Base-by-base conservation (phyloP, 1,140 invertebrate genomes). In the Oreohelix idahoensis region DNA sequence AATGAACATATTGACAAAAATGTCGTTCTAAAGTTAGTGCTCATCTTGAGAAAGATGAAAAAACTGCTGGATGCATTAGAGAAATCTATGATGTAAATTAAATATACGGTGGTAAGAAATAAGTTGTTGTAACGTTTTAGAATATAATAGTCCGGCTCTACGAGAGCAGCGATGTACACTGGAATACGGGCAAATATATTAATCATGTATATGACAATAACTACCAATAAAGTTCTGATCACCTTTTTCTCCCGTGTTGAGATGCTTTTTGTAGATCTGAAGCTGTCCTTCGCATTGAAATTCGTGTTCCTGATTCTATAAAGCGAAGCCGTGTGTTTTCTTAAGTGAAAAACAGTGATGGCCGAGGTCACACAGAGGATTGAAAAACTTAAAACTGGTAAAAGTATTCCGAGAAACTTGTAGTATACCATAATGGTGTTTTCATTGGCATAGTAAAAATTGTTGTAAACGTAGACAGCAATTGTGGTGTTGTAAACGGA, bases 391-490 rank as follows among this genome's bases (percentile, higher is more conserved):
- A 38, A 5, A 5, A 69, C 17, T 35, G 77, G 77, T 8, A 66
- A 42, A 53, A 66, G 15, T 8, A 79, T 10, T 4, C 53, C 77
- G 20, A 69, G 2, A n/a, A 1, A 36, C 29, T 79, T 79, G 77
- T 79, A 79, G 38, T 66, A 66, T 15, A 42, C n/a, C 58, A 79
- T 63, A 0, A 79, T 69, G 26, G 4, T 23, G 4, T 35, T n/a
- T 36, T 42, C 36, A 36, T 79, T 49, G 36, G 20, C 23, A 26
- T 79, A 53, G 38, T 79, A 79, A 45, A 66, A 79, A 35, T 13
- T n/a, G 58, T 69, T 79, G 77, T 53, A 79, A 38, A 26, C 17
- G 58, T 79, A 79, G 1, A 53, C 58, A 15, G 58, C 77, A 26
- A 53, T 77, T 49, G 75, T 77, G 1, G 39, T 35, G 75, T 77